Evolutionary conservation across 2,888 invertebrate species (phyloP), one percentile per base, ranked within the genome.

Genomic region (Drosophila parthenogenetica): DNA sequence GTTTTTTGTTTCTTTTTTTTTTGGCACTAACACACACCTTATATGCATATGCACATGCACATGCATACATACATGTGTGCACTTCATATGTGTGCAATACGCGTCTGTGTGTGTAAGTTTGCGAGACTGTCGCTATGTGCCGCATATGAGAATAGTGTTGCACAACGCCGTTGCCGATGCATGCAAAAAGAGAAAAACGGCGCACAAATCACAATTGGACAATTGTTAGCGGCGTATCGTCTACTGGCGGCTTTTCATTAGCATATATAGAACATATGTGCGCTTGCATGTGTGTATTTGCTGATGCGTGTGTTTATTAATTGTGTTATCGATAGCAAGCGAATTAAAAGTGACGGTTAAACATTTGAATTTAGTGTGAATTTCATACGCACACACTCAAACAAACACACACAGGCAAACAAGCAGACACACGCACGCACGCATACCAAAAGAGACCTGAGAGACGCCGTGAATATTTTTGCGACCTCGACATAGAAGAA

Each of bases 401-500:
- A 54, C 53, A 11, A 35, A 37, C 25, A 43, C 22, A 62, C 50
- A 19, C 51, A 60, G 25, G 19, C 60, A 39, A 22, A 35, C 45
- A 29, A 29, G 29, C 29, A 29, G 1, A 19, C 32, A 54, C 58
- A 40, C 29, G 43, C 35, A 62, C 50, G 29, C 53, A 61, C 39
- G 29, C 60, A 39, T 35, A 37, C 46, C 37, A 59, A 37, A 66
- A 35, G 29, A 40, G 46, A 37, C 50, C 54, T 55, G 49, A 55
- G 55, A 68, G 83, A 81, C 81, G 81, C 63, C 55, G 54, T 46
- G 42, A 55, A 58, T 29, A 29, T 35, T 35, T 87, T 84, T 78
- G 82, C 89, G 81, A 86, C 81, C 89, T 88, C 89, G 81, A 79
- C 87, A 83, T 83, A 73, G 81, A 79, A 79, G 79, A 80, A 79